These are phyloP conservation scores for Oceanodroma leucorhoa DNA, from an alignment of 2,797 vertebrate species.

Conservation along the genomic window DNA sequence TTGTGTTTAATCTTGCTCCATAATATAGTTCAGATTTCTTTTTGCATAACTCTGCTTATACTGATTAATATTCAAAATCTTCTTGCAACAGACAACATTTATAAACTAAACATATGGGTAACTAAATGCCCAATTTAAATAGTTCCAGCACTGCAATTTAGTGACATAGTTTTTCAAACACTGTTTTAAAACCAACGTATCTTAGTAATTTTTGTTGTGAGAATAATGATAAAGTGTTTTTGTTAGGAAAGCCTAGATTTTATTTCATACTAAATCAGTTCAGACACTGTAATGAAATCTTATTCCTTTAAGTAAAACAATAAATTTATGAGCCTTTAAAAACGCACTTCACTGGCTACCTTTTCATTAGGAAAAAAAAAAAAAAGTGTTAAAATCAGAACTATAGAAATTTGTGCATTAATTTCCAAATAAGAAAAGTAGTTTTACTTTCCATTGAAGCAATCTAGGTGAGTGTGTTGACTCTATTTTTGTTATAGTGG, in stretches of 20 bases:
- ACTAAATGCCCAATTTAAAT: neutral
- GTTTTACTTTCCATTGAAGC: neutral
- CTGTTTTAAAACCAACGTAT: neutral
- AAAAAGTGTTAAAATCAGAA: neutral
- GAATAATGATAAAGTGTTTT: slow-evolving; percentile 26
- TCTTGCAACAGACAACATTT: neutral
- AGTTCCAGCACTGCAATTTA: slow-evolving; percentile 15
- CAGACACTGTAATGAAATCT: neutral
- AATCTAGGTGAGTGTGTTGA: neutral
- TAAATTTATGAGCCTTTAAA: neutral
- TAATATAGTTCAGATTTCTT: neutral
- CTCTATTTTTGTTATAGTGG: neutral
- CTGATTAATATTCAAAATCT: neutral
- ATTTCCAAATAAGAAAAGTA: neutral
- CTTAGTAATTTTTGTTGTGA: neutral
- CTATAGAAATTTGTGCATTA: neutral
- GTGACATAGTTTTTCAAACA: neutral
- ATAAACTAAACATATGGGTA: neutral
- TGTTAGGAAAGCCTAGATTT: slow-evolving; percentile 6
- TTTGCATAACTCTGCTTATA: neutral
- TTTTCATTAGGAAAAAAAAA: neutral
- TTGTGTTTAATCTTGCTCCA: neutral
- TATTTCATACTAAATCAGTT: neutral
- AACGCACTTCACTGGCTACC: neutral
- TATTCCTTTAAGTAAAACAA: neutral